phyloP scores from a whole-genome alignment of 2,113 vertebrate species.

The Muscicapa adusta region DNA sequence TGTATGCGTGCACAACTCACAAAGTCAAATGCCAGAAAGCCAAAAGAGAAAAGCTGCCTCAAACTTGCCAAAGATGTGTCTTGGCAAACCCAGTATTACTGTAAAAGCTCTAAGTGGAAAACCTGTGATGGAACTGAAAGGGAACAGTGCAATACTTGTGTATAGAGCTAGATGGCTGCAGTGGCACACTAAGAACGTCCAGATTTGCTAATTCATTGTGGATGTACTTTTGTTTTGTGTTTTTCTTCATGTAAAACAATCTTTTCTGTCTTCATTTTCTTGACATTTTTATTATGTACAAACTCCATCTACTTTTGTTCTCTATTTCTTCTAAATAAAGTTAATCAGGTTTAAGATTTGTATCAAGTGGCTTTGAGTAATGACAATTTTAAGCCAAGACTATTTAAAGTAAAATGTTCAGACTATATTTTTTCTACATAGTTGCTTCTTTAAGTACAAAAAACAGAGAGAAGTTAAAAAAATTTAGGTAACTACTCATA shows the following conservation, averaged over 20 bases:
- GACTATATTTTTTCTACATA: neutral
- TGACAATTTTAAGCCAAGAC: neutral
- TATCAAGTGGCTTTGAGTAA: neutral
- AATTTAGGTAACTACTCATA: neutral
- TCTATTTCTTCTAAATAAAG: neutral
- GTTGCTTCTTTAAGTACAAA: neutral
- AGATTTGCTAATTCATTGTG: neutral
- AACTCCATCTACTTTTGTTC: neutral
- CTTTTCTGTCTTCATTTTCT: neutral
- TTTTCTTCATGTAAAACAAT: neutral
- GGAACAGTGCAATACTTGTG: neutral
- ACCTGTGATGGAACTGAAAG: neutral
- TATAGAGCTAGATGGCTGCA: slow-evolving; percentile 56
- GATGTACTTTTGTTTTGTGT: neutral
- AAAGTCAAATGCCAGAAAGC: neutral
- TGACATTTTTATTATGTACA: slow-evolving; percentile 18
- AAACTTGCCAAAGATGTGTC: neutral
- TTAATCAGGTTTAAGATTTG: neutral
- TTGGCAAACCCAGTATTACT: neutral
- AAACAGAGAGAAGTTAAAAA: neutral
- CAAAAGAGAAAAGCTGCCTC: neutral
- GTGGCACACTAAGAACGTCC: neutral
- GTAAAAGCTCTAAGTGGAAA: neutral
- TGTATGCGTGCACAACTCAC: neutral
- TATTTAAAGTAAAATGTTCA: neutral